phyloP scores from a whole-genome alignment of 2,888 invertebrate species.

The Aspidiotus destructor region DNA sequence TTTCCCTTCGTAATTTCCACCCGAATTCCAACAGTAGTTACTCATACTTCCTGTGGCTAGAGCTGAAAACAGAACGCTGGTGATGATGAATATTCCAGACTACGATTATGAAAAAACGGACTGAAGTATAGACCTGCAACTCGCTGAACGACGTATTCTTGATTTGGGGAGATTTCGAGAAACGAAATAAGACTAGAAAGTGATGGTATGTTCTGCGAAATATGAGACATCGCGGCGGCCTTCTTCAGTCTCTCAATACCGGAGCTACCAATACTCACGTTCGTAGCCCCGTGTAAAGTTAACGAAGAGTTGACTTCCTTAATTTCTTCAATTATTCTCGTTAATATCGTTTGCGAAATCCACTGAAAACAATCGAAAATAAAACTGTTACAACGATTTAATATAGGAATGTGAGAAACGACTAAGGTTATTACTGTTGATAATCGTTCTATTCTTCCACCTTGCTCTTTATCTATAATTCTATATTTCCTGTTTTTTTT shows the following conservation, averaged over 20 bases:
- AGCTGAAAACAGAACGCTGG: conserved; percentile 10
- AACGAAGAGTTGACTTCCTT: conserved; percentile 59
- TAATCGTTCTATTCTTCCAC: no score
- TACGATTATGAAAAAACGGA: neutral
- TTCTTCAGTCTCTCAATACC: conserved; percentile 65
- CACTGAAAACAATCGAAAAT: conserved; percentile 47
- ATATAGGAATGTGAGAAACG: neutral
- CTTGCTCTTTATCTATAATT: no score
- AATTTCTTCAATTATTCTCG: conserved; percentile 64
- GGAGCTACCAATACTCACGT: conserved; percentile 57
- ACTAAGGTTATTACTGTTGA: neutral
- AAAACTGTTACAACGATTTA: neutral
- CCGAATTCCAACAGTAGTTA: conserved; percentile 79
- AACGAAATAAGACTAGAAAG: conserved; percentile 62
- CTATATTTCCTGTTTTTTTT: no score
- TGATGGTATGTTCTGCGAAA: conserved; percentile 47
- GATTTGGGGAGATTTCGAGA: conserved; percentile 70
- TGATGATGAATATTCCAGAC: neutral
- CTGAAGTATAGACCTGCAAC: conserved; percentile 48
- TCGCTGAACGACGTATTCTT: conserved; percentile 72
- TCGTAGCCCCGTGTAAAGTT: conserved; percentile 56
- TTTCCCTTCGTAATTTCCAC: conserved; percentile 60
- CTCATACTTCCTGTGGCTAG: conserved; percentile 58
- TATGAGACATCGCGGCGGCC: conserved; percentile 52
- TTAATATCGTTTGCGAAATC: conserved; percentile 73